Evolutionary conservation across 2,888 invertebrate species (phyloP).

Genomic region (Tiphia femorata): DNA sequence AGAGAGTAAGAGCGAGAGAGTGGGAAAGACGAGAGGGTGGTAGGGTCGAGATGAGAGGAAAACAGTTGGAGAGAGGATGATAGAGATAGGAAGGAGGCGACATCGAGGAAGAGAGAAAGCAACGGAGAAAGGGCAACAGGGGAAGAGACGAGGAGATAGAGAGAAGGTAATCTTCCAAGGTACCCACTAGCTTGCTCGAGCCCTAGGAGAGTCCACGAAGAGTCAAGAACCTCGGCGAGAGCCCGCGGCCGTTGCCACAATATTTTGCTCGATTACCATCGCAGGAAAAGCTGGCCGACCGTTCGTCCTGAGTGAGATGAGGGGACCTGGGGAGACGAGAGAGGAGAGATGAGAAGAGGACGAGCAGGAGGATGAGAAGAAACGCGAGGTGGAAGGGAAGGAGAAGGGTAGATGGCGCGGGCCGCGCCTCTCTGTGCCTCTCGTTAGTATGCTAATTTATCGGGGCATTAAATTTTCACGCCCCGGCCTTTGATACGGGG

Average conservation of each 20-base stretch:
- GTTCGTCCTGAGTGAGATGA: constrained; percentile 27
- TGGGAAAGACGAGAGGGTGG: constrained; percentile 11
- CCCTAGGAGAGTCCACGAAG: constrained; percentile 37
- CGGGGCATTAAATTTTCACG: constrained; percentile 61
- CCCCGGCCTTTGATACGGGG: constrained; percentile 46
- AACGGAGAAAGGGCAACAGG: constrained; percentile 23
- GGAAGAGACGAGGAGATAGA: constrained; percentile 36
- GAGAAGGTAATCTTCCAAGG: constrained; percentile 55
- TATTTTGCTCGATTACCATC: constrained; percentile 66
- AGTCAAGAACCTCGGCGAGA: constrained; percentile 58
- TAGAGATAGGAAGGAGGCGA: constrained; percentile 4
- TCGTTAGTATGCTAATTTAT: constrained; percentile 68
- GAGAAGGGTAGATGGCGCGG: no score
- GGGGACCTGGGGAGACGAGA: neutral
- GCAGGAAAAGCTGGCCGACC: constrained; percentile 54
- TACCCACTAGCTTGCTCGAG: constrained; percentile 44
- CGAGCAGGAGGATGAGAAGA: neutral
- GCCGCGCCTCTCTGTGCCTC: constrained; percentile 22
- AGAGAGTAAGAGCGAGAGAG: no score
- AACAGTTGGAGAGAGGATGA: constrained; percentile 4
- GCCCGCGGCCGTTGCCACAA: constrained; percentile 62
- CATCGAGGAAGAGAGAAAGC: constrained; percentile 31
- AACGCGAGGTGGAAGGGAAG: constrained; percentile 11
- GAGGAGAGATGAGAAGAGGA: neutral
- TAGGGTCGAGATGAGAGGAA: neutral